Base-by-base conservation (phyloP, 2,113 vertebrate genomes). In the Archilochus colubris region DNA sequence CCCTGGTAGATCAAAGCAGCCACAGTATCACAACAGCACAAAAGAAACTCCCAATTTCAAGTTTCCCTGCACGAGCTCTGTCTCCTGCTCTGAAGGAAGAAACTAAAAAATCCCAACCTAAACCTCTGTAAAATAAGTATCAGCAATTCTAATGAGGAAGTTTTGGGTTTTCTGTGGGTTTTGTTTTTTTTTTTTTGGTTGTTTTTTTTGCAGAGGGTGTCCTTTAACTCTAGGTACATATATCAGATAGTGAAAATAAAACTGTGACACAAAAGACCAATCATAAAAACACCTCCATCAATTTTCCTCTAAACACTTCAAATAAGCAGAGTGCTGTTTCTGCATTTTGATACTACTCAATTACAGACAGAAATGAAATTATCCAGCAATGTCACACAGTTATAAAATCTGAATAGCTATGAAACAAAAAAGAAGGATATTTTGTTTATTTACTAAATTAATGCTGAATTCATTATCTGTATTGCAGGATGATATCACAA, bases 241-340 rank as follows among this genome's bases (percentile, higher is more conserved):
- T 95, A 94, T 93, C 88, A 87, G 59, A 95, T 11, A 58, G 61
- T 14, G 50, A 90, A 94, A 91, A 88, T 86, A 91, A 83, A 75
- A 75, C 61, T 3, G 1, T 53, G 83, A 76, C 82, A 93, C 43
- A 78, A 63, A 96, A 59, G 51, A 79, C 55, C 80, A 62, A 85
- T 84, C 76, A 84, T 84, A 91, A 93, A 93, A 95, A 72, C 23
- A 91, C 63, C 38, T 55, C 51, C 85, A 95, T 94, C 95, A 96
- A 95, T 92, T 96, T 94, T 72, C 62, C 74, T 78, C 82, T 89
- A 83, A 95, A 79, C 69, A 75, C 74, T 78, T 94, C 85, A 88
- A 95, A 91, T 91, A 96, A 95, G 96, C 58, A 86, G 68, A 82
- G 38, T 69, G 75, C 44, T 13, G 9, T 51, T 91, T 86, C 92